These are phyloP conservation scores for Phytoseiulus persimilis DNA, from an alignment of 2,888 invertebrate genomes.

Conservation along the genomic window DNA sequence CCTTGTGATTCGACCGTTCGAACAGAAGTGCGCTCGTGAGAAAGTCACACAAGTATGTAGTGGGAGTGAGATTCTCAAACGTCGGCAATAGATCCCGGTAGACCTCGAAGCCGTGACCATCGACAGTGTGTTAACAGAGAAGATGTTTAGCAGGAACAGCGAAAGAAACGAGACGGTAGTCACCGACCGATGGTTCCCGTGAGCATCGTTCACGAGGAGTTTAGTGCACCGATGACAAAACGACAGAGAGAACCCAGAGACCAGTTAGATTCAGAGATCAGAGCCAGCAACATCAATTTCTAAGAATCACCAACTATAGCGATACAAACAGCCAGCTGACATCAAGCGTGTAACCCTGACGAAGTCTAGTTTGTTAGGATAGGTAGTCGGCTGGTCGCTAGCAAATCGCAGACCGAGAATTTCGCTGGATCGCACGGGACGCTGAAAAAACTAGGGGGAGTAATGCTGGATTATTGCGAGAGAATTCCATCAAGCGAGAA, in stretches of 20 bases:
- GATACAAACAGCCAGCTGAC: background rate
- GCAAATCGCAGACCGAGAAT: background rate
- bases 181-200: background rate
- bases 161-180: background rate
- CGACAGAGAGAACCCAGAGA: background rate
- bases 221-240: background rate
- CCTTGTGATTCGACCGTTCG: background rate
- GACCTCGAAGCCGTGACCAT: background rate
- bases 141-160: background rate
- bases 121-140: background rate
- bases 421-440: background rate
- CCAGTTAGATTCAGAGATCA: background rate
- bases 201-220: background rate
- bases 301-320: background rate
- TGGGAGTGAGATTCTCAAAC: too few species aligned
- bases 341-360: background rate
- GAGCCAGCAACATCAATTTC: background rate
- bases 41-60: too few species aligned
- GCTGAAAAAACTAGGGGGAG: background rate
- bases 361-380: background rate
- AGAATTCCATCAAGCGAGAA: background rate
- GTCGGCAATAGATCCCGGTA: background rate
- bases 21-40: background rate
- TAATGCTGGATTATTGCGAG: background rate
- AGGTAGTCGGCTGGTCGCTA: background rate